Evolutionary conservation across 2,888 invertebrate species (phyloP).

Genomic region (Mesoligia furuncula): DNA sequence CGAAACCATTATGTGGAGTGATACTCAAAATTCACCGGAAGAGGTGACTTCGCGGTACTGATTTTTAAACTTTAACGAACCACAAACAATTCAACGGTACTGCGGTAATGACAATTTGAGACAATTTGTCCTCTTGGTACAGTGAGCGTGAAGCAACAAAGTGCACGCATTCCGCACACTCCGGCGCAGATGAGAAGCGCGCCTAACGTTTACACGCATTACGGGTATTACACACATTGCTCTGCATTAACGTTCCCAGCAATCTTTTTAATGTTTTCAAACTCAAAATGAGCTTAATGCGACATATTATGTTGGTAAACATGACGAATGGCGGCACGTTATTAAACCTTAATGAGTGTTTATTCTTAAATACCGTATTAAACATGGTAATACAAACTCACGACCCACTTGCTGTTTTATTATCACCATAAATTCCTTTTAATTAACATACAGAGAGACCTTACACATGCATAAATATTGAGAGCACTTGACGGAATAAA

Average conservation of each 20-base stretch:
- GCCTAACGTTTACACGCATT: constrained; percentile 57
- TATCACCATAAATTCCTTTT: constrained; percentile 31
- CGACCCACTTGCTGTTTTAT: constrained; percentile 30
- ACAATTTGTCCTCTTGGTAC: constrained; percentile 63
- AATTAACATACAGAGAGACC: constrained; percentile 18
- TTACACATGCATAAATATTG: constrained; percentile 3
- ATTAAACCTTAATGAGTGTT: not conserved
- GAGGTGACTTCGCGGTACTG: constrained; percentile 72
- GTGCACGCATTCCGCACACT: constrained; percentile 58
- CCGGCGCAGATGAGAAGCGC: constrained; percentile 28
- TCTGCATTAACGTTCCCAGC: constrained; percentile 53
- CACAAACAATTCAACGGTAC: constrained; percentile 75
- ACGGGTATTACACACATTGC: constrained; percentile 51
- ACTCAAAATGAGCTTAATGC: constrained; percentile 39
- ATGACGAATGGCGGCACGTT: constrained; percentile 11
- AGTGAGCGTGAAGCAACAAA: constrained; percentile 58
- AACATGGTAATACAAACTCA: constrained; percentile 14
- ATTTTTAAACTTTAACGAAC: constrained; percentile 75
- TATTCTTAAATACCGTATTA: constrained; percentile 31
- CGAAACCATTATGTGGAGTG: constrained; percentile 73
- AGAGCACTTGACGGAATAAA: constrained; percentile 21
- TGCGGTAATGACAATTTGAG: constrained; percentile 73
- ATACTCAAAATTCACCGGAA: constrained; percentile 74
- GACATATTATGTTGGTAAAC: constrained; percentile 12
- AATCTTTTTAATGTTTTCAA: constrained; percentile 48